A percentile compares a stretch with the other conserved stretches of the same genome.
Evolutionary conservation across 2,113 vertebrate genomes (phyloP).

Genomic region (Microtus ochrogaster): DNA sequence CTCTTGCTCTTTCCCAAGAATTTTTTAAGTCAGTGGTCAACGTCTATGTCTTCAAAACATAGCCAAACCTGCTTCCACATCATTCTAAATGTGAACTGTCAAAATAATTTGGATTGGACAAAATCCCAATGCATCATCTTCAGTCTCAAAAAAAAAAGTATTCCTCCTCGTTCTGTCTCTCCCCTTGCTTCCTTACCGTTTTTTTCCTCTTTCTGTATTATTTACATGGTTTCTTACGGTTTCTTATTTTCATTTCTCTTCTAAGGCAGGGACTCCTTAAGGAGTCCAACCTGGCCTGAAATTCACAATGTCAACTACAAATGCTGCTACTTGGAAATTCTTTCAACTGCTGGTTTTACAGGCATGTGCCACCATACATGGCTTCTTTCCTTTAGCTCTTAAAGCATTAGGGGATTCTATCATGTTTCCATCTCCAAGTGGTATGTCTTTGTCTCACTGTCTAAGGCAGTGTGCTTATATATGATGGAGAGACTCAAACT

Average conservation of each 20-base stretch:
- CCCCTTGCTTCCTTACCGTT: too few species aligned
- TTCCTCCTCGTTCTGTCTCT: neutral
- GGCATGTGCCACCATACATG: neutral
- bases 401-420: neutral
- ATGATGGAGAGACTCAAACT: too few species aligned
- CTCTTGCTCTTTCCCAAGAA: neutral
- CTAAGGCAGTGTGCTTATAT: neutral
- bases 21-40: neutral
- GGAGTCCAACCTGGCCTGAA: neutral
- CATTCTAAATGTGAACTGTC: neutral
- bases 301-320: neutral
- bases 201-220: neutral
- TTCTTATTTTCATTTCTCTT: neutral
- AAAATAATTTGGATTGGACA: neutral
- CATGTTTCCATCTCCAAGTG: too few species aligned
- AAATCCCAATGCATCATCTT: too few species aligned
- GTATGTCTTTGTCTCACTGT: neutral
- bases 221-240: too few species aligned
- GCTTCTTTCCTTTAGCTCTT: neutral
- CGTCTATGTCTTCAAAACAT: neutral
- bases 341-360: neutral
- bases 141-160: neutral
- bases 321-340: neutral
- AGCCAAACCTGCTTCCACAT: neutral
- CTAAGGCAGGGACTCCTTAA: neutral